Evolutionary conservation across 2,888 invertebrate genomes (phyloP).

Genomic region (Ischnus inquisitorius): DNA sequence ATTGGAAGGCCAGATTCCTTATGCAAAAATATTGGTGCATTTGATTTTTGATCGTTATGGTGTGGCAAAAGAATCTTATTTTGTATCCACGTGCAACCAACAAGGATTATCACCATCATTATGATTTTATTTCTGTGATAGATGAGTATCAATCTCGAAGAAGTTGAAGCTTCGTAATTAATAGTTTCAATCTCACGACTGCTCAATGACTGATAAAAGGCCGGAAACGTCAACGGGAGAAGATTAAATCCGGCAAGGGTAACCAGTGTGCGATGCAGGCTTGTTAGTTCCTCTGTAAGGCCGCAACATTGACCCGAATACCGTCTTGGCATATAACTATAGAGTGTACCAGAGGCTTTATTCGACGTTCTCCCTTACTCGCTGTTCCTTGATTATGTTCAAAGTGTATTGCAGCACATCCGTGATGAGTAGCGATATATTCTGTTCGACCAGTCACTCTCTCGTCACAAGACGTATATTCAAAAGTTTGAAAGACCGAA

Average conservation of each 20-base stretch:
- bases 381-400: conserved; percentile 38
- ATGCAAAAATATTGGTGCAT: too few relatives aligned
- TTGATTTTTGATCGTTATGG: too few relatives aligned
- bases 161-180: neutral
- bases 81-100: neutral
- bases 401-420: neutral
- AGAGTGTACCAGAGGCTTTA: conserved; percentile 1
- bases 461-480: neutral
- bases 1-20: too few relatives aligned
- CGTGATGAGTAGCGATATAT: neutral
- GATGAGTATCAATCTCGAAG: neutral
- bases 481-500: neutral
- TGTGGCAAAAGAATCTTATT: neutral
- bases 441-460: neutral
- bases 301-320: conserved; percentile 82
- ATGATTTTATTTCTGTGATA: neutral
- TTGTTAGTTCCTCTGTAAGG: conserved; percentile 74
- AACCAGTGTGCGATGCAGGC: conserved; percentile 71
- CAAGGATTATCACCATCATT: neutral
- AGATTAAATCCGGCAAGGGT: conserved; percentile 77
- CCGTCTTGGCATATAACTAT: conserved; percentile 53
- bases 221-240: conserved; percentile 46
- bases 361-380: conserved; percentile 68
- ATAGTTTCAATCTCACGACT: neutral
- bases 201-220: conserved; percentile 21